Conservation (phyloP, 2,113 vertebrate species). For the Phrynocephalus versicolor region DNA sequence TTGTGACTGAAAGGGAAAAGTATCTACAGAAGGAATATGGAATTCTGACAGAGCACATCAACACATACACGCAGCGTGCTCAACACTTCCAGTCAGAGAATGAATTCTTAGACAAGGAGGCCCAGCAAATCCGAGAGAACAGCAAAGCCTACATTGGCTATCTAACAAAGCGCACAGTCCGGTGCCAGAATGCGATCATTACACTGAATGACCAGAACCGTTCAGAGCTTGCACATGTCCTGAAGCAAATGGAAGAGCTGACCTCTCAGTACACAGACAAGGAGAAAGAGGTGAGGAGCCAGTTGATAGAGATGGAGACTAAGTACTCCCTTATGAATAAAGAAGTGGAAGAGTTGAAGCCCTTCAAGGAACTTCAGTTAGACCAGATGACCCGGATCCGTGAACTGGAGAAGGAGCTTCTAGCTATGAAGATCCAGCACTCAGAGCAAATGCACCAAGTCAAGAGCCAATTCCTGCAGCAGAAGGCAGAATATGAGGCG, state of each 20-base stretch:
- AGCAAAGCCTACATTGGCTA: constrained; percentile 57
- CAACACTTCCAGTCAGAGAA: constrained; percentile 54
- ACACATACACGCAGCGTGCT: constrained; percentile 30
- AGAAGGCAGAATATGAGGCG: constrained; percentile 60
- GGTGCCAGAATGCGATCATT: constrained; percentile 46
- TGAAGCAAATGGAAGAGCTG: constrained; percentile 51
- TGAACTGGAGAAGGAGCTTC: constrained; percentile 67
- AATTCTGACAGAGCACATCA: constrained; percentile 53
- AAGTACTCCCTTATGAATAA: constrained; percentile 53
- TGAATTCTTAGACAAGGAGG: constrained; percentile 59
- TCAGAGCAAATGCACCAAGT: constrained; percentile 59
- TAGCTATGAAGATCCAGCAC: constrained; percentile 65
- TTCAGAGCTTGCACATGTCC: constrained; percentile 45
- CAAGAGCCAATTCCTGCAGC: constrained; percentile 63
- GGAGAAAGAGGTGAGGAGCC: constrained; percentile 34
- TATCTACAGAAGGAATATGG: constrained; percentile 57
- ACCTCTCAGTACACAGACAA: constrained; percentile 49
- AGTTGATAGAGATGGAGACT: constrained; percentile 40
- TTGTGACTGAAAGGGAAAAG: constrained; percentile 37
- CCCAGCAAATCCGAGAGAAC: constrained; percentile 55
- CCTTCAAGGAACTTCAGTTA: constrained; percentile 62
- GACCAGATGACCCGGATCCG: constrained; percentile 63
- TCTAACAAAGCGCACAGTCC: constrained; percentile 39
- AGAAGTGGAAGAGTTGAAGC: constrained; percentile 64
- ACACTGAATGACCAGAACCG: constrained; percentile 63